Percentiles rank a stretch among this genome's conserved stretches.
Conservation (phyloP, 2,888 invertebrate species). For the Lamproptera curius region DNA sequence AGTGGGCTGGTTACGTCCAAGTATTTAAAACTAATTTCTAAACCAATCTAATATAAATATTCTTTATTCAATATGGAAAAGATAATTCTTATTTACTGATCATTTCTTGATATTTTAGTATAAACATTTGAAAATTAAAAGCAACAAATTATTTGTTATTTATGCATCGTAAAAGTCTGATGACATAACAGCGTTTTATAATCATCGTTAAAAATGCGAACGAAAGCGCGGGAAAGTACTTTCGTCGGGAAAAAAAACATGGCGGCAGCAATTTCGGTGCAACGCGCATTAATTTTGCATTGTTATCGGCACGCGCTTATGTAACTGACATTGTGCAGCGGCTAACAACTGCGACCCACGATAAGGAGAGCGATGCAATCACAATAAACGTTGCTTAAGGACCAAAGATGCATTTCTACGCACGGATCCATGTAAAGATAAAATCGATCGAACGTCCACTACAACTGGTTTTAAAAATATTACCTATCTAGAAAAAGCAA, state of each 20-base stretch:
- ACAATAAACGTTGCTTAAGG: constrained; percentile 6
- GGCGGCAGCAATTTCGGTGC: constrained; percentile 8
- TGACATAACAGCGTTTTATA: not conserved
- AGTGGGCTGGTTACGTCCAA: too few relatives aligned
- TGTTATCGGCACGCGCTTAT: constrained; percentile 16
- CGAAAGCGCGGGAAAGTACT: constrained; percentile 3
- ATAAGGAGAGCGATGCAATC: constrained; percentile 4
- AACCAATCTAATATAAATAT: too few relatives aligned
- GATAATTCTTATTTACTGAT: too few relatives aligned
- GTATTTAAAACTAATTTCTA: too few relatives aligned
- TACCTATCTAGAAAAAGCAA: too few relatives aligned
- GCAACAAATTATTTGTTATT: not conserved
- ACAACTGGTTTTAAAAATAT: too few relatives aligned
- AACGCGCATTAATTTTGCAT: constrained; percentile 4
- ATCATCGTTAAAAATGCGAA: not conserved
- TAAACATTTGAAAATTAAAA: too few relatives aligned
- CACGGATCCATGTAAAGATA: too few relatives aligned
- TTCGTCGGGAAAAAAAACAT: not conserved
- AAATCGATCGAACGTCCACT: too few relatives aligned
- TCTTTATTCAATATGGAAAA: too few relatives aligned
- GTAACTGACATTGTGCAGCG: constrained; percentile 15
- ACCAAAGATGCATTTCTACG: too few relatives aligned
- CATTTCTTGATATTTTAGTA: too few relatives aligned
- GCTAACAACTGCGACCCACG: constrained; percentile 10
- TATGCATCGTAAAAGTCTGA: not conserved